Evolutionary conservation across 2,113 vertebrate genomes (phyloP).

Genomic region (Muntiacus reevesi): DNA sequence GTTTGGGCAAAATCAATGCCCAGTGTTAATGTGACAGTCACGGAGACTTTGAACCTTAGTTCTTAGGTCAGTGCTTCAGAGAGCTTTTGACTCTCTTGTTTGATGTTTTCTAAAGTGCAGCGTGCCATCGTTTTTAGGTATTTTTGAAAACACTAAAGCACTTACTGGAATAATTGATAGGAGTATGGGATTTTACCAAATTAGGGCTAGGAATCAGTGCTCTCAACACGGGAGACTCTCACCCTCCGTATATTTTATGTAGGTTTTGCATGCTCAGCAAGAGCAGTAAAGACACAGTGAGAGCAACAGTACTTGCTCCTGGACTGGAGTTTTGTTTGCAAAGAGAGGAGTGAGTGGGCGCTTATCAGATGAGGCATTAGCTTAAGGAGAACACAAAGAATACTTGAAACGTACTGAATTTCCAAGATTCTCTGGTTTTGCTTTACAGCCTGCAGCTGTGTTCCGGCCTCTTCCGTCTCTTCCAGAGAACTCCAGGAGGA

Average conservation of each 20-base stretch:
- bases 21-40: accelerated
- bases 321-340: not conserved
- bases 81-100: not conserved
- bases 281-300: too few relatives aligned
- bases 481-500: not conserved
- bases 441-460: not conserved
- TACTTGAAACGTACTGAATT: not conserved
- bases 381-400: not conserved
- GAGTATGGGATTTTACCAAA: not conserved
- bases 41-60: not conserved
- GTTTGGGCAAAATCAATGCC: not conserved
- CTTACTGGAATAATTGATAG: not conserved
- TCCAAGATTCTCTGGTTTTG: not conserved
- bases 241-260: not conserved
- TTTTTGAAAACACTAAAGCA: not conserved
- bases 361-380: not conserved
- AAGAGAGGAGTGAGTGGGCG: too few relatives aligned
- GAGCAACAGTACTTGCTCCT: not conserved
- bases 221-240: not conserved
- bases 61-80: not conserved
- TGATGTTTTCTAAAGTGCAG: not conserved
- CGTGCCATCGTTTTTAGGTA: not conserved
- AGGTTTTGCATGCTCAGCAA: not conserved
- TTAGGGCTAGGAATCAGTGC: not conserved
- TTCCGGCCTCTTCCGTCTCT: not conserved